phyloP scores from a whole-genome alignment of 92 coral and sea anemone species.

The Metridium senile region DNA sequence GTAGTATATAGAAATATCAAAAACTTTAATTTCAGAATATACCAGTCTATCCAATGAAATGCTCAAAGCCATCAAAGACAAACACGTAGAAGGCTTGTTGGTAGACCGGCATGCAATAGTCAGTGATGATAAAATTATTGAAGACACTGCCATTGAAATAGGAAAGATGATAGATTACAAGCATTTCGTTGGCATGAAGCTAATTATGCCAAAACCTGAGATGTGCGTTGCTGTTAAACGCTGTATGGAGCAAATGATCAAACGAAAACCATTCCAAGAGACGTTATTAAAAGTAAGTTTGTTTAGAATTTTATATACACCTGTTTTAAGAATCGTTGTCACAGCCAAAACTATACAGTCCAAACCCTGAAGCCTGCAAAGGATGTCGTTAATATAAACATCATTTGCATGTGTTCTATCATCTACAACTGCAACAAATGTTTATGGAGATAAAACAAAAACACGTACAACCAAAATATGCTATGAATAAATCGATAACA shows the following conservation, averaged over 20 bases:
- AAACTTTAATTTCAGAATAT: not conserved
- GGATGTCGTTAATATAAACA: too few relatives aligned
- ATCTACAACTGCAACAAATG: too few relatives aligned
- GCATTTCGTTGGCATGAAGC: constrained; percentile 45
- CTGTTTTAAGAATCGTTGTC: too few relatives aligned
- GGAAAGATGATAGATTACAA: constrained; percentile 65
- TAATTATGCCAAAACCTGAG: constrained; percentile 39
- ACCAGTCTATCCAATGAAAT: constrained; percentile 19
- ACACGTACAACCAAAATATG: too few relatives aligned
- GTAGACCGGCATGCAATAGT: constrained; percentile 82
- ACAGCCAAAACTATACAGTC: too few relatives aligned
- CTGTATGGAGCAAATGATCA: constrained; percentile 49
- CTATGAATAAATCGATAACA: too few relatives aligned
- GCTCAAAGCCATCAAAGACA: constrained; percentile 35
- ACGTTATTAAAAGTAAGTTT: constrained; percentile 43
- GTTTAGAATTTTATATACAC: too few relatives aligned
- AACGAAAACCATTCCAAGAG: constrained; percentile 30
- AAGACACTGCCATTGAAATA: constrained; percentile 51
- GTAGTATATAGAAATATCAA: not conserved
- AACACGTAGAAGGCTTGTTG: constrained; percentile 64
- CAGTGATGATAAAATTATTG: constrained; percentile 28
- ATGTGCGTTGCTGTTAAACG: constrained; percentile 45
- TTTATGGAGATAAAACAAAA: too few relatives aligned
- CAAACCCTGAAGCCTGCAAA: too few relatives aligned
- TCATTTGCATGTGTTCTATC: too few relatives aligned